Evolutionary conservation across 2,888 invertebrate genomes (phyloP), one percentile per base, ranked within the genome.

Genomic region (Drosophila picticornis): DNA sequence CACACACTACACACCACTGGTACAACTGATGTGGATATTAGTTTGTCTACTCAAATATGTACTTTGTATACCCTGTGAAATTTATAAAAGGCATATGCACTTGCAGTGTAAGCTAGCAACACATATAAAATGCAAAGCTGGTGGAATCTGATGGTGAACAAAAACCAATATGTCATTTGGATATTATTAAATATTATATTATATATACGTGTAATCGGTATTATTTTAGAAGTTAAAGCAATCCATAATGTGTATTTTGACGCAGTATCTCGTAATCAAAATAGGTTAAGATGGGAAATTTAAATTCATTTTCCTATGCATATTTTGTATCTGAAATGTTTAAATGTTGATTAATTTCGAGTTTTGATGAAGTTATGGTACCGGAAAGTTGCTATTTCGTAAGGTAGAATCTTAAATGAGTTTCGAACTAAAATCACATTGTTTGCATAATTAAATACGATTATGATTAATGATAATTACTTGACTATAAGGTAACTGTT

Each of bases 1-100:
- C 68, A 77, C 75, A 61, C 57, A 74, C 59, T 61, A 72, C 55
- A 77, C 36, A 43, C 43, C 11, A 31, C 22, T 11, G 9, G 27
- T n/a, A 38, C 19, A 36, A n/a, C 31, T 43, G 59, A 36, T 43
- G 36, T 36, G 34, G 19, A 34, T 61, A 66, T 55, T 31, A 32
- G 50, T 34, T 38, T 53, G 46, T 53, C 29, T 59, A 50, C 51
- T 36, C 59, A 61, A n/a, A 27, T 27, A 48, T 61, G 27, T 66
- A 60, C 65, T 36, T 46, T 40, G 22, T 13, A n/a, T 52, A 65
- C 71, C 50, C 58, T 31, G 38, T 22, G 11, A 32, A 27, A 16
- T n/a, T 11, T 31, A 1, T 29, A 13, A 5, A 38, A 16, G 32
- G n/a, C 48, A 62, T 53, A 53, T 31, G 40, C 22, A 31, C n/a